Conservation (phyloP, 2,113 vertebrate genomes). For the Symphodus melops region DNA sequence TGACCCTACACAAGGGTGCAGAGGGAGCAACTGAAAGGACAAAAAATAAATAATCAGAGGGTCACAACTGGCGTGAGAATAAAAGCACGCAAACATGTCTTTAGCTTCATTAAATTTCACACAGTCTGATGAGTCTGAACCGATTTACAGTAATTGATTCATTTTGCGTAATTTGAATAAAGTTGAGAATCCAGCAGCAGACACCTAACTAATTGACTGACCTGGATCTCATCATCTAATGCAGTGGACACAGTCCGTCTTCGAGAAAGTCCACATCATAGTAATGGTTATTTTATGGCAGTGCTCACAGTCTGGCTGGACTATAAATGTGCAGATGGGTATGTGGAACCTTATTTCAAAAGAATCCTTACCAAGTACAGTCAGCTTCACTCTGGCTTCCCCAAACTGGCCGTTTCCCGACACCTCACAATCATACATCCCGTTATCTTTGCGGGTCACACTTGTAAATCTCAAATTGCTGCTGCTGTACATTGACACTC, state of each 20-base stretch:
- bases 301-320: not conserved
- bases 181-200: no score
- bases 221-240: no score
- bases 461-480: slow-evolving; percentile 70
- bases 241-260: no score
- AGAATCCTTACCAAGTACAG: slow-evolving; percentile 75
- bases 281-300: not conserved
- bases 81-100: no score
- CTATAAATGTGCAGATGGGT: not conserved
- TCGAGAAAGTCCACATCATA: not conserved
- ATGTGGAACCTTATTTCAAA: not conserved
- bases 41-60: not conserved
- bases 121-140: no score
- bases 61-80: not conserved
- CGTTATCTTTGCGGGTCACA: slow-evolving; percentile 75
- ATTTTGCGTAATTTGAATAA: no score
- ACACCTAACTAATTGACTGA: no score
- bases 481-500: slow-evolving; percentile 38
- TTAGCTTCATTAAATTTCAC: no score
- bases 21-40: slow-evolving; percentile 76
- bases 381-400: slow-evolving; percentile 62
- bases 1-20: slow-evolving; percentile 70
- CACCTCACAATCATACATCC: slow-evolving; percentile 79
- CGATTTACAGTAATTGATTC: no score
- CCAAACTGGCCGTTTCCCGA: slow-evolving; percentile 52